Base-by-base conservation (phyloP, 1,140 invertebrate genomes). In the Atta texana region DNA sequence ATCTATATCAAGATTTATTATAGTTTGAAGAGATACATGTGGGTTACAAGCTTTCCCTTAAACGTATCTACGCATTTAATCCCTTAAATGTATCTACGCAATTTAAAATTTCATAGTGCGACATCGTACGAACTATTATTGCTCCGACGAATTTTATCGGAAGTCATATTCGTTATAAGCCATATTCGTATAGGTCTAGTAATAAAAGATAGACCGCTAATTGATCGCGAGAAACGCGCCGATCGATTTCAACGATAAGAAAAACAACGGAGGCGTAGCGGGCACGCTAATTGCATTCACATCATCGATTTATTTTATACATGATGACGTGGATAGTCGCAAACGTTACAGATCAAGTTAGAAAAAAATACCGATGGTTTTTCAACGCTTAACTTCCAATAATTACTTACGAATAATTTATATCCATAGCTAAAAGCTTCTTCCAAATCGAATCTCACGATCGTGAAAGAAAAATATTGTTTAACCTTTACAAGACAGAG, bases 241-340 rank as follows among this genome's bases (percentile, higher is more conserved):
- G 24, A 81, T 81, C 64, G 78, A 82, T 82, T 61, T 82, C 44
- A 59, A 12, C 55, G 55, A 82, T 74, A 72, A 82, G 49, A 1
- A 59, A 82, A 72, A 49, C 24, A 51, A 82, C 12, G 39, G 39
- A 82, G 55, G 39, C 49, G n/a, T 53, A 68, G n/a, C 49, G 49
- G 14, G 12, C 21, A 72, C 24, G 68, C 53, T 82, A 82, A 82
- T 82, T 82, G 80, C 24, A 82, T 59, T 82, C 80, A 57, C 44
- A 61, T 74, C 53, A 44, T 6, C 39, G 34, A 21, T 59, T 51
- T 34, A 31, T 55, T 24, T 34, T 69, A 55, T 63, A n/a, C 18
- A 68, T 14, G 18, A 51, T 55, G 63, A 68, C n/a, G 34, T 5
- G 14, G 51, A 39, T 24, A 55, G 14, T 44, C 51, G 16, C 21